Evolutionary conservation across 2,888 invertebrate genomes (phyloP).

Genomic region (Boloria euphrosyne): DNA sequence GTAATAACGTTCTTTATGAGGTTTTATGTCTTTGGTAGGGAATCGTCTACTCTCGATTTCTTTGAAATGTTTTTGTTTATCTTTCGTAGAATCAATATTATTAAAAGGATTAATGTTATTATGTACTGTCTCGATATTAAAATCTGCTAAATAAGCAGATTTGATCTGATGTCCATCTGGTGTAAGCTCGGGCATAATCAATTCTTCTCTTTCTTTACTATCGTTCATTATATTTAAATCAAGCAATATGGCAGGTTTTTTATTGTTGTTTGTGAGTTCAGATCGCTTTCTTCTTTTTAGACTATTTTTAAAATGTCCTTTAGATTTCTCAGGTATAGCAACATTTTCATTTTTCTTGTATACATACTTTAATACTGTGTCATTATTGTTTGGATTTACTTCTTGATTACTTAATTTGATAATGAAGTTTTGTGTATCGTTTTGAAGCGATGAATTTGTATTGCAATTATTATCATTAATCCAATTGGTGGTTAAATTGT

Average conservation of each 20-base stretch:
- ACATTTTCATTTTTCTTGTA: constrained; percentile 55
- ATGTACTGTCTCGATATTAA: constrained; percentile 66
- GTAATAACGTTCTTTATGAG: constrained; percentile 39
- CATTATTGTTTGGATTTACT: constrained; percentile 43
- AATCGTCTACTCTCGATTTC: constrained; percentile 26
- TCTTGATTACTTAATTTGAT: constrained; percentile 28
- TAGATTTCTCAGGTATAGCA: constrained; percentile 47
- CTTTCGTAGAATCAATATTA: constrained; percentile 31
- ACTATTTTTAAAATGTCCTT: constrained; percentile 61
- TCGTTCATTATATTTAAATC: constrained; percentile 56
- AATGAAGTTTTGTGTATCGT: constrained; percentile 1
- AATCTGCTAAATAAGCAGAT: constrained; percentile 61
- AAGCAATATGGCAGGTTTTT: background rate
- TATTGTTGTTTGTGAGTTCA: constrained; percentile 7
- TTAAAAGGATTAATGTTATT: constrained; percentile 38
- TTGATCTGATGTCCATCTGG: constrained; percentile 48
- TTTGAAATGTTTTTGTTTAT: constrained; percentile 37
- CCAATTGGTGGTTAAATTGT: background rate
- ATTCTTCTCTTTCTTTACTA: constrained; percentile 45
- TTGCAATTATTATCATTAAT: constrained; percentile 1
- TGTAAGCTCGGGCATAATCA: constrained; percentile 31
- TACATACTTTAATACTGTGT: constrained; percentile 62
- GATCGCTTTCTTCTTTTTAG: constrained; percentile 59
- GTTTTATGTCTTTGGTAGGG: constrained; percentile 15
- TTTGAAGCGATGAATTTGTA: background rate